Base-by-base conservation (phyloP, 2,797 vertebrate genomes). In the Oophaga sylvatica region DNA sequence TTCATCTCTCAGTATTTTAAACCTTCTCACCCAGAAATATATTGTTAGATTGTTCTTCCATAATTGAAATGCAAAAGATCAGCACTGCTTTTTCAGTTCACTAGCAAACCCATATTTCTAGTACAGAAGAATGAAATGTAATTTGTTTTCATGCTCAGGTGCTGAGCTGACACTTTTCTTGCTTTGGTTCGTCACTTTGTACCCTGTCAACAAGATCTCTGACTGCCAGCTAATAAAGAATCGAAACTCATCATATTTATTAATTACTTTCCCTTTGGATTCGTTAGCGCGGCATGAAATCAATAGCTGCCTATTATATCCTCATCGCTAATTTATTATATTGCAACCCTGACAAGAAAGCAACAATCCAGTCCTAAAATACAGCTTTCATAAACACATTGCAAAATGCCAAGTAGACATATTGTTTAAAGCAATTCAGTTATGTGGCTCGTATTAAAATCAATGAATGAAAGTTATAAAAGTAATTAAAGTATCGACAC, bases 191-290 rank as follows among this genome's bases (percentile, higher is more conserved):
- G 85, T 91, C 56, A 31, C 83, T 91, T 88, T 0, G 0, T 60
- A 83, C 2, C 29, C 77, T 87, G 19, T 71, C 5, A 77, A 89
- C 59, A 68, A 79, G 67, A 90, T 90, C 91, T 88, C 68, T 90
- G 63, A 90, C 86, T 91, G 83, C n/a, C 2, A 65, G 90, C 89
- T 78, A 90, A 35, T 80, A 89, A 88, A 86, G 85, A 70, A 88
- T 79, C 77, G 45, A 45, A 65, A 87, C 59, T 89, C 89, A 86
- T 3, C 15, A 26, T 78, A 3, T 75, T 68, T 90, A 91, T 89
- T 86, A 53, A 87, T 17, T 57, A 17, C n/a, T n/a, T 82, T 85
- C 84, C 90, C 81, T 85, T 89, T 15, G 67, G 17, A 85, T 90
- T 91, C 45, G 90, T 87, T 88, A 67, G 79, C 70, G 26, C 48